Percentiles rank a stretch among this genome's conserved stretches.
These are phyloP conservation scores for Hemicordylus capensis DNA, from an alignment of 2,113 vertebrate genomes.

Conservation along the genomic window DNA sequence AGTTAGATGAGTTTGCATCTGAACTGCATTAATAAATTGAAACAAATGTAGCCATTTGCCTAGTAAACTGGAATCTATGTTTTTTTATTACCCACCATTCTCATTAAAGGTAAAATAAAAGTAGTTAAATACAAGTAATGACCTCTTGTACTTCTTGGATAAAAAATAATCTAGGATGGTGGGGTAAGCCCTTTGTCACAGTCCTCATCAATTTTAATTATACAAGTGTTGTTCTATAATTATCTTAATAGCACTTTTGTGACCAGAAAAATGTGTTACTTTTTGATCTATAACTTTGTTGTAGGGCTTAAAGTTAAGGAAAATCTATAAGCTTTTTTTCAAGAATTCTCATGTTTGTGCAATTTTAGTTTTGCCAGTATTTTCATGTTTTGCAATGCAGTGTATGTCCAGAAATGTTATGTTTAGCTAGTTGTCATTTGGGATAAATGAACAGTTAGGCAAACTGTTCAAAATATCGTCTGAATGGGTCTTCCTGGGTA, in stretches of 20 bases:
- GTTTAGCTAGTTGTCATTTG: background rate
- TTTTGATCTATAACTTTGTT: background rate
- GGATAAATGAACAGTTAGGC: background rate
- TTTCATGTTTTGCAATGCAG: background rate
- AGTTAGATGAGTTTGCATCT: slow-evolving; percentile 24
- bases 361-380: background rate
- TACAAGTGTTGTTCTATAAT: background rate
- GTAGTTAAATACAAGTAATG: slow-evolving; percentile 2
- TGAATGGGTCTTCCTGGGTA: background rate
- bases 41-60: slow-evolving; percentile 2
- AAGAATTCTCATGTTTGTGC: background rate
- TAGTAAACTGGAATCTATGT: background rate
- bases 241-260: background rate
- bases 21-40: slow-evolving; percentile 36
- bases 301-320: background rate
- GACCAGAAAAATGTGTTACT: background rate
- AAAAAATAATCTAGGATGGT: background rate
- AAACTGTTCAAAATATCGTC: background rate
- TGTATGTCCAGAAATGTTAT: background rate
- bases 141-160: background rate
- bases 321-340: background rate
- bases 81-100: slow-evolving; percentile 8
- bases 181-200: slow-evolving; percentile 4
- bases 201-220: background rate
- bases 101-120: slow-evolving; percentile 38